Conservation (phyloP, 2,888 invertebrate genomes). For the Trichogramma evanescens region DNA sequence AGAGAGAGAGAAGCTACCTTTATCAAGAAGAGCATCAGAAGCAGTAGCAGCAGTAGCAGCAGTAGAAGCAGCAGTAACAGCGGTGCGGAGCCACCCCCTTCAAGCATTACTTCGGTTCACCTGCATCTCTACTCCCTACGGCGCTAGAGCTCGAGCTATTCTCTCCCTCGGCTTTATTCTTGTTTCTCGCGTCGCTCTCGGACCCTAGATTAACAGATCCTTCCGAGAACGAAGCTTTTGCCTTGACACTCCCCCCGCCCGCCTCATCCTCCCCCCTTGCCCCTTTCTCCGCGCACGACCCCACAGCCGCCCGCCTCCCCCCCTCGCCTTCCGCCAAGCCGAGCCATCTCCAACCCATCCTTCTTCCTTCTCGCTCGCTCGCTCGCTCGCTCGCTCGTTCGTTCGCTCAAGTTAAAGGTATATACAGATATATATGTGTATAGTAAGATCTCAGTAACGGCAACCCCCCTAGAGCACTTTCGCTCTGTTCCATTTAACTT, state of each 20-base stretch:
- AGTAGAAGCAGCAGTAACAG: conserved; percentile 39
- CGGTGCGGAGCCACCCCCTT: conserved; percentile 23
- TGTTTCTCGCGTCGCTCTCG: not conserved
- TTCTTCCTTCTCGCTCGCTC: not conserved
- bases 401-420: too few relatives aligned
- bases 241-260: conserved; percentile 1
- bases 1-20: conserved; percentile 37
- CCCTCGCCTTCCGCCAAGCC: not conserved
- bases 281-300: not conserved
- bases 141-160: not conserved
- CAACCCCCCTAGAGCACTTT: conserved; percentile 5
- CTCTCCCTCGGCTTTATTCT: conserved; percentile 19
- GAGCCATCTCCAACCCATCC: not conserved
- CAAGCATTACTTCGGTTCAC: conserved; percentile 14
- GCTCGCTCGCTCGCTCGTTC: not conserved
- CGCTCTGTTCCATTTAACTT: conserved; percentile 24
- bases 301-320: not conserved
- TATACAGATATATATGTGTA: not conserved
- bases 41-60: conserved; percentile 38
- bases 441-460: not conserved
- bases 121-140: conserved; percentile 11
- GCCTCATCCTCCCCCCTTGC: conserved; percentile 2
- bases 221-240: conserved; percentile 19
- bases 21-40: conserved; percentile 40
- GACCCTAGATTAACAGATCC: conserved; percentile 20